phyloP scores from a whole-genome alignment of 2,113 vertebrate genomes.

The Pelusios castaneus region DNA sequence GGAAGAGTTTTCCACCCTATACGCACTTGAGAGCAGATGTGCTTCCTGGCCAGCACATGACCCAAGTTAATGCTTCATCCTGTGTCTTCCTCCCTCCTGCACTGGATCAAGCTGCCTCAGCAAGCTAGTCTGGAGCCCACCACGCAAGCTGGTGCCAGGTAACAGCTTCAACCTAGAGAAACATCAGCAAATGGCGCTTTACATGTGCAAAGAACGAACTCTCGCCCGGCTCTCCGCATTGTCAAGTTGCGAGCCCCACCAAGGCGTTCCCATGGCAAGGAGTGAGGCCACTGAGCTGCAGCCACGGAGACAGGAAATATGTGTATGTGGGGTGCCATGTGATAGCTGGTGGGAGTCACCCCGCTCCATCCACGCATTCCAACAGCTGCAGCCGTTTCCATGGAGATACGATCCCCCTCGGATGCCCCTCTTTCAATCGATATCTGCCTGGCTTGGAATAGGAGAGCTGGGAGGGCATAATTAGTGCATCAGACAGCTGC shows the following conservation, averaged over 20 bases:
- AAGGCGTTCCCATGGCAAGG: background rate
- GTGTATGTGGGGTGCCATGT: background rate
- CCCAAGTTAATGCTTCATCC: background rate
- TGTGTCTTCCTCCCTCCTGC: background rate
- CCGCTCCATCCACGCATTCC: background rate
- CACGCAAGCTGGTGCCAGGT: background rate
- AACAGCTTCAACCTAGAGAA: no score
- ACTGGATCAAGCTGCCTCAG: no score
- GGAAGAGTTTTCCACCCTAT: background rate
- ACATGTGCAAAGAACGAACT: no score
- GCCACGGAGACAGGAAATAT: no score
- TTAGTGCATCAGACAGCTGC: background rate
- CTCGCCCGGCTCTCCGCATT: background rate
- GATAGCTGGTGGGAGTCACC: background rate
- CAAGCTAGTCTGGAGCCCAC: background rate
- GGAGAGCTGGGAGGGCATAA: background rate
- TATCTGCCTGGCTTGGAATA: background rate
- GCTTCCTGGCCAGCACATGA: no score
- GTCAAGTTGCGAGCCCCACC: background rate
- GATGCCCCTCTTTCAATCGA: background rate
- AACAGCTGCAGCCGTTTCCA: background rate
- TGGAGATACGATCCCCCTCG: background rate
- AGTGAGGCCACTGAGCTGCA: background rate
- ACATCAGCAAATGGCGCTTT: background rate
- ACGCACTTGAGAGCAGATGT: background rate